Conservation (phyloP, 2,113 vertebrate species). For the Desmodus rotundus region DNA sequence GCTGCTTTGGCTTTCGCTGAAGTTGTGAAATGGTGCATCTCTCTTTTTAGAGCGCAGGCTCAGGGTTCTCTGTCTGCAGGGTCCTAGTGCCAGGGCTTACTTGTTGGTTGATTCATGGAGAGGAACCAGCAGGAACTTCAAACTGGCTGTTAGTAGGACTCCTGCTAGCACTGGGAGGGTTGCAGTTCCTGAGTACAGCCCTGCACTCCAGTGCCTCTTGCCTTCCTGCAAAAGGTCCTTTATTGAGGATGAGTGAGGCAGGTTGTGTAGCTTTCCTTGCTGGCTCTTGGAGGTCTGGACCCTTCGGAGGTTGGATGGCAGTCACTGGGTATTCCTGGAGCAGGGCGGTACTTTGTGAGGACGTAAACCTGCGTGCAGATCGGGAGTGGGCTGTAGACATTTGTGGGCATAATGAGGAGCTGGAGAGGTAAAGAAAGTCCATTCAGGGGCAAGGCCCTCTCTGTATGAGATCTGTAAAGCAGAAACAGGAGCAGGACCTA, state of each 20-base stretch:
- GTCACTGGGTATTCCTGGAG: background rate
- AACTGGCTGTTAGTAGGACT: background rate
- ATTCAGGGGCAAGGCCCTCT: background rate
- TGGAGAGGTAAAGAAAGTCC: background rate
- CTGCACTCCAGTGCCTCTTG: background rate
- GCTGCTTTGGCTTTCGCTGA: slow-evolving; percentile 62
- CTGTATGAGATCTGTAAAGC: background rate
- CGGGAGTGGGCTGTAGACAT: background rate
- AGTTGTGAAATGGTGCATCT: slow-evolving; percentile 75
- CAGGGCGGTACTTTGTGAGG: background rate
- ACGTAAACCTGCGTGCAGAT: background rate
- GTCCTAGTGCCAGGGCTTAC: slow-evolving; percentile 76
- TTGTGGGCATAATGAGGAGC: background rate
- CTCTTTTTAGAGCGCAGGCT: slow-evolving; percentile 76
- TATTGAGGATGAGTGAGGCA: background rate
- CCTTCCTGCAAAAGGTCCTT: background rate
- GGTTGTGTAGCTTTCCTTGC: background rate
- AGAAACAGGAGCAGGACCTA: background rate
- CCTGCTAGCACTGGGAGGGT: background rate
- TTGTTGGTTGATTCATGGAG: background rate
- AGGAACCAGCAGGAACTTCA: slow-evolving; percentile 22
- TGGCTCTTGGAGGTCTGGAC: background rate
- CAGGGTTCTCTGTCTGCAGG: slow-evolving; percentile 40
- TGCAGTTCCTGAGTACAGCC: background rate
- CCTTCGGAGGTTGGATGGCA: background rate